phyloP scores from a whole-genome alignment of 2,888 invertebrate genomes.

The Lingula anatina region DNA sequence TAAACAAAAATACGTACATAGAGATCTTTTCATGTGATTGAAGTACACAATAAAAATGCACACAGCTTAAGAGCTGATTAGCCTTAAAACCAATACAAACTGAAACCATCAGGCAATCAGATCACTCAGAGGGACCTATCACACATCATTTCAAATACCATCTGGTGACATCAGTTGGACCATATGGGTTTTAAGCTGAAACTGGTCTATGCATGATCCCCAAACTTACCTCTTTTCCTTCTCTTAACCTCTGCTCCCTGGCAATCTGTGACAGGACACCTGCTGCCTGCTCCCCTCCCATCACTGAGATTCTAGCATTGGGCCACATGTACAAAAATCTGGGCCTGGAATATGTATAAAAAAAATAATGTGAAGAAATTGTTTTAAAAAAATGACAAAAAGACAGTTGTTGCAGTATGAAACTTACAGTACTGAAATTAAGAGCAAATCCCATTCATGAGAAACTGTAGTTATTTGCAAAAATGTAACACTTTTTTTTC shows the following conservation, averaged over 20 bases:
- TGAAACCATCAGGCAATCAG: too few species aligned
- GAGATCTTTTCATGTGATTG: too few species aligned
- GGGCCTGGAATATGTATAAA: slow-evolving; percentile 57
- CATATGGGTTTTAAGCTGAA: too few species aligned
- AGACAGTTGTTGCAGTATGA: background rate
- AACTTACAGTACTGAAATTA: background rate
- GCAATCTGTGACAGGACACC: slow-evolving; percentile 87
- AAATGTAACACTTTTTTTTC: background rate
- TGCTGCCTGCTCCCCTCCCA: slow-evolving; percentile 97
- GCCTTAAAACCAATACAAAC: too few species aligned
- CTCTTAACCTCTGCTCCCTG: slow-evolving; percentile 68
- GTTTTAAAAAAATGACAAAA: background rate
- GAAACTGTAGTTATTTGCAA: background rate
- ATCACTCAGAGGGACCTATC: too few species aligned
- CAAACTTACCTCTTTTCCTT: slow-evolving; percentile 65
- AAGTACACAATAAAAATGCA: too few species aligned
- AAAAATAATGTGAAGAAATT: slow-evolving; percentile 1
- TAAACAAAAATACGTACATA: too few species aligned
- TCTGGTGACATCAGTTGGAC: too few species aligned
- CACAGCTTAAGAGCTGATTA: too few species aligned
- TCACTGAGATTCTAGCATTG: slow-evolving; percentile 92
- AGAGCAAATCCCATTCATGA: background rate
- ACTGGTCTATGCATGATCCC: too few species aligned
- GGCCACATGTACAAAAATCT: slow-evolving; percentile 98
- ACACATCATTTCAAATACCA: too few species aligned